Conservation (phyloP, 2,797 vertebrate species). For the Tragopan temminckii region DNA sequence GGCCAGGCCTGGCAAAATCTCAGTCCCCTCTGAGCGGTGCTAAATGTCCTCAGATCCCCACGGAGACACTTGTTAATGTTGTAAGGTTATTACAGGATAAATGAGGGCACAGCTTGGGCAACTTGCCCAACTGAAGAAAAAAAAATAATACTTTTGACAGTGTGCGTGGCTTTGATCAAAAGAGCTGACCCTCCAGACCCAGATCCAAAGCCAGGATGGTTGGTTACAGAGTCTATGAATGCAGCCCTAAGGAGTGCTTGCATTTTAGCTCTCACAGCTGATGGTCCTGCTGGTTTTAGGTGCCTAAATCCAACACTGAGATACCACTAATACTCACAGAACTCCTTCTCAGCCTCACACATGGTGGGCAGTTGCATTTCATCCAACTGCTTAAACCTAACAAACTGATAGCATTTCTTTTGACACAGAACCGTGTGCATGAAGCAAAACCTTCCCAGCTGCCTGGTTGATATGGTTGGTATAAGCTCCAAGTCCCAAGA, state of each 20-base stretch:
- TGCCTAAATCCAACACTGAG: background rate
- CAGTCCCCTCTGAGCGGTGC: background rate
- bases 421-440: too few relatives aligned
- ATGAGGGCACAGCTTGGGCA: background rate
- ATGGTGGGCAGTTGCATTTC: background rate
- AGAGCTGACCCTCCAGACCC: background rate
- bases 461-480: background rate
- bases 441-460: background rate
- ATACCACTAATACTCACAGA: background rate
- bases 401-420: background rate
- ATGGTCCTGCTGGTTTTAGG: background rate
- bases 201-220: background rate
- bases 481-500: background rate
- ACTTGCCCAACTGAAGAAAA: background rate
- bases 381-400: background rate
- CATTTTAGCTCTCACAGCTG: accelerated
- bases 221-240: background rate
- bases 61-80: background rate
- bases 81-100: background rate
- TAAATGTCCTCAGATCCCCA: conserved; percentile 15
- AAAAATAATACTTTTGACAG: background rate
- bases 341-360: background rate
- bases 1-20: conserved; percentile 1
- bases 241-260: background rate
- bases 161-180: background rate